Percentiles rank a stretch among this genome's conserved stretches.
These are phyloP conservation scores for Clistopyga incitator DNA, from an alignment of 2,888 invertebrate genomes.

Conservation along the genomic window DNA sequence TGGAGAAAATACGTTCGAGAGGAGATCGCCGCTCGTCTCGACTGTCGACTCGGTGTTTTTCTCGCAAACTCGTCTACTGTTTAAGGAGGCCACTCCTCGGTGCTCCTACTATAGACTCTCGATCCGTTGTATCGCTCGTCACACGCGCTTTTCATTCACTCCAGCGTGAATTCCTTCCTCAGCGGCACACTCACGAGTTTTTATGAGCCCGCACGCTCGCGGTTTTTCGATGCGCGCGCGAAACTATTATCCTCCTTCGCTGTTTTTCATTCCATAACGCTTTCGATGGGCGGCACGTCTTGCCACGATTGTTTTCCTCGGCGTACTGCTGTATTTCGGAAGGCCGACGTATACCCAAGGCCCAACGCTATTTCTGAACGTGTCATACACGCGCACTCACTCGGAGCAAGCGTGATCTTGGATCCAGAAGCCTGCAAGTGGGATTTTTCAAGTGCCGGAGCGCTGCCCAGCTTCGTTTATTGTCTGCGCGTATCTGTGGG, in stretches of 20 bases:
- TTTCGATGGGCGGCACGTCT: conserved; percentile 50
- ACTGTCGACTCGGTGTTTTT: conserved; percentile 36
- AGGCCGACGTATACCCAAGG: conserved; percentile 35
- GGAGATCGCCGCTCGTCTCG: conserved; percentile 34
- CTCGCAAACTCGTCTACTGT: conserved; percentile 59
- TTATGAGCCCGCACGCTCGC: background rate
- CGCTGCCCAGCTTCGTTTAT: too few species aligned
- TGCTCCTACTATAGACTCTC: conserved; percentile 42
- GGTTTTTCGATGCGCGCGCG: background rate
- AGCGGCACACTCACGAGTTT: background rate
- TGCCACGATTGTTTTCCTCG: conserved; percentile 51
- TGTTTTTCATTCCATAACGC: background rate
- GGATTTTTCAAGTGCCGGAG: background rate
- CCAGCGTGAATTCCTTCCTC: background rate
- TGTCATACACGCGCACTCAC: conserved; percentile 54
- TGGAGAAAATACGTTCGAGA: conserved; percentile 20
- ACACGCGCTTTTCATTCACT: conserved; percentile 56
- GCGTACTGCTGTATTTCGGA: conserved; percentile 60
- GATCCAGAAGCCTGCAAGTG: conserved; percentile 6
- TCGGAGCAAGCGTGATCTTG: background rate
- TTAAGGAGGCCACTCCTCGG: conserved; percentile 65
- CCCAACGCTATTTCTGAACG: conserved; percentile 62
- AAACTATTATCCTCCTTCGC: background rate
- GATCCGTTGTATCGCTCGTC: conserved; percentile 10
- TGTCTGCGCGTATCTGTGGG: too few species aligned